Evolutionary conservation across 2,888 invertebrate genomes (phyloP), one percentile per base, ranked within the genome.

Genomic region (Scaptodrosophila latifasciaeformis): DNA sequence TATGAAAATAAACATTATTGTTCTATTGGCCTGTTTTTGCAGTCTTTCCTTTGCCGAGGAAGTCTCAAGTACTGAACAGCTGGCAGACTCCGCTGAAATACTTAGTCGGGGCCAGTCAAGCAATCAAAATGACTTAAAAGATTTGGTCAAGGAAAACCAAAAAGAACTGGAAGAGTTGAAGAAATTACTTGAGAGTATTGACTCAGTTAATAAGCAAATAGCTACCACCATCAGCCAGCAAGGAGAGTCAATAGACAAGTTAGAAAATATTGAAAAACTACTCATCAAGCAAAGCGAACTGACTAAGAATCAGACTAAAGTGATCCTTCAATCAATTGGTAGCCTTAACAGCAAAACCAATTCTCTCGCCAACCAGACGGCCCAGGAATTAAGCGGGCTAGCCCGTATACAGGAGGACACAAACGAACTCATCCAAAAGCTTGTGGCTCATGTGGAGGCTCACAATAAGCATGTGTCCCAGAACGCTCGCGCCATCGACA

Each of bases 371-470:
- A 49, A 62, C 3, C 58, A 44, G 3, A 45, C 70, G 9, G 17
- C 34, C 1, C 52, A 53, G 15, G 62, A 71, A 3, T 15, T 71
- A 0, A 34, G 15, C 2, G 39, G 35, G 7, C 24, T 71, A 42
- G 37, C 49, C 0, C 55, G 49, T 1, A 37, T 65, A 1, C 71
- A 75, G 40, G 35, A 56, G 7, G 45, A 53, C 3, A 70, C 75
- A 0, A 55, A 63, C 6, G 46, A 67, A n/a, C 46, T 70, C n/a
- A 52, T 70, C 5, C 29, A 29, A 7, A 31, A 27, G 0, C 34
- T 70, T 10, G 65, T 67, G 34, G 39, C 45, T 3, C 75, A 71
- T 18, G 15, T 71, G 34, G 75, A 78, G 10, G 68, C 35, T 4
- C 67, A 70, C 10, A 67, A 78, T 19, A 50, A 47, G 10, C 53